phyloP scores from a whole-genome alignment of 2,888 invertebrate genomes.

The Lobophora halterata region DNA sequence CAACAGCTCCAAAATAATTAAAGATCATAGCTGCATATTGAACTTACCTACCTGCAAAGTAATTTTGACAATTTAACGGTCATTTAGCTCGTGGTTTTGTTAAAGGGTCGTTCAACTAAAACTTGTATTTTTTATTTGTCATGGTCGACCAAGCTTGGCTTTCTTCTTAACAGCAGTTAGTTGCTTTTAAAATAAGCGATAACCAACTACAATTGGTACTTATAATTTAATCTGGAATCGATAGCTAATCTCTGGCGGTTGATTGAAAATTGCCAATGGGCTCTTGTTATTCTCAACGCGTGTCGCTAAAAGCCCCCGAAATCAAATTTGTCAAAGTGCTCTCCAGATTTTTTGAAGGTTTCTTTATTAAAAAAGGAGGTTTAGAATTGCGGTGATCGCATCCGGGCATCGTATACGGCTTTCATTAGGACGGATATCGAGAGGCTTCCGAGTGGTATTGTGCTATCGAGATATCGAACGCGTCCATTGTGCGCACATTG shows the following conservation, averaged over 20 bases:
- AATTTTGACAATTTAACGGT: conserved; percentile 9
- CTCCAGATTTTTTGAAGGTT: conserved; percentile 47
- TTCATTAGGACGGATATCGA: conserved; percentile 72
- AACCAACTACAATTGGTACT: not conserved
- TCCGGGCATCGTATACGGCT: conserved; percentile 69
- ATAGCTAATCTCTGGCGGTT: conserved; percentile 37
- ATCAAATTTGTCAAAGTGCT: conserved; percentile 47
- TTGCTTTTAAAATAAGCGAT: conserved; percentile 8
- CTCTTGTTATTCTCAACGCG: conserved; percentile 34
- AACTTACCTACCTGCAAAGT: too few relatives aligned
- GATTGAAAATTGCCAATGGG: too few relatives aligned
- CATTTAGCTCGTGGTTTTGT: too few relatives aligned
- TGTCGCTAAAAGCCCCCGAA: conserved; percentile 50
- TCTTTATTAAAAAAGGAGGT: conserved; percentile 47
- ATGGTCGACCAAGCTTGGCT: conserved; percentile 23
- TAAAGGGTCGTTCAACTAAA: conserved; percentile 17
- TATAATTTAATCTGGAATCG: not conserved
- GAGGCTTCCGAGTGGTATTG: conserved; percentile 63
- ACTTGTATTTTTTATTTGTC: conserved; percentile 19
- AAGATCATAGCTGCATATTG: not conserved
- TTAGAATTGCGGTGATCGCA: conserved; percentile 55
- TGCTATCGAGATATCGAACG: conserved; percentile 51
- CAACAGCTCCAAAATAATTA: not conserved
- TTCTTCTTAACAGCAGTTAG: conserved; percentile 16
- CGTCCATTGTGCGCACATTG: conserved; percentile 43